Base-by-base conservation (phyloP, 2,888 invertebrate genomes). In the Nezara viridula region DNA sequence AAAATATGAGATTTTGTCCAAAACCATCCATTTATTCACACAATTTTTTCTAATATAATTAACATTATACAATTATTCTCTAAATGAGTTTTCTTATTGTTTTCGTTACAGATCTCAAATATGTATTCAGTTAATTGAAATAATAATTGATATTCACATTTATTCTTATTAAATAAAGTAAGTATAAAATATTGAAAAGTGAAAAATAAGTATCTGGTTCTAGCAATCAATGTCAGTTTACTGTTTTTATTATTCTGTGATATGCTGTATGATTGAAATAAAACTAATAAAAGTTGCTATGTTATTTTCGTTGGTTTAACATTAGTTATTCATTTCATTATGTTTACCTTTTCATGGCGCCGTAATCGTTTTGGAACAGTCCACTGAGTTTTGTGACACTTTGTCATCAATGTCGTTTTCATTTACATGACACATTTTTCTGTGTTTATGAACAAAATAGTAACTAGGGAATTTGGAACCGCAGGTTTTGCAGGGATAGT, bases 401-500 rank as follows among this genome's bases (percentile, higher is more conserved):
- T 89, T 86, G 21, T 81, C 90, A n/a, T 90, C 90, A n/a, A 73
- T 81, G 9, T 90, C 88, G 87, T 27, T 88, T 90, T 95, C 95
- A 88, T 95, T 95, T 0, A 96, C 95, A 92, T 98, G 98, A 92
- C 97, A 97, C 92, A 96, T 93, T 93, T 97, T 97, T 88, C 97
- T 94, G 92, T 98, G 98, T 92, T 98, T 98, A 92, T 98, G 90
- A 60, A 91, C 91, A 93, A 98, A 98, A 93, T 98, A 98, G 92
- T 98, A 98, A 91, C 97, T 97, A 2, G 98, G 98, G 92, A 98
- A 98, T 93, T 98, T 98, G 91, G 95, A 96, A 37, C 98, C 98
- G 93, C 98, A 98, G 0, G 96, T 97, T 93, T 98, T 98, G 93
- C 98, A 98, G 0, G 98, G 98, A 93, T 98, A 98, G 93, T 98